These are phyloP conservation scores for Montipora cactus DNA, from an alignment of 64 coral and sea anemone genomes.

Conservation along the genomic window DNA sequence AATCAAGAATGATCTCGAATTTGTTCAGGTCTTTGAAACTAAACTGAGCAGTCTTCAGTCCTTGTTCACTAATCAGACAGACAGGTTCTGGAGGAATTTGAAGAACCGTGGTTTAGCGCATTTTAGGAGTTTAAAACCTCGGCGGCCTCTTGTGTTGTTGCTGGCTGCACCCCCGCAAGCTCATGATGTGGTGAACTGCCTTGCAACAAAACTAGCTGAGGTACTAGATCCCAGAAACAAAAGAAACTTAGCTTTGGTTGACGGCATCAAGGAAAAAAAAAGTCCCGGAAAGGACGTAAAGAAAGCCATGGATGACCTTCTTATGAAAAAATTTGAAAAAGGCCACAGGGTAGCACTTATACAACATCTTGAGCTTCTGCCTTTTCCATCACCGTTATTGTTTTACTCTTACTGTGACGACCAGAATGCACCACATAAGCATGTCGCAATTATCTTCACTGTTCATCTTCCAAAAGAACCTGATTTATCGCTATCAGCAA, in stretches of 20 bases:
- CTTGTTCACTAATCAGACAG: constrained; percentile 66
- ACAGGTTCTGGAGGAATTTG: constrained; percentile 65
- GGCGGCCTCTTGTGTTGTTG: constrained; percentile 78
- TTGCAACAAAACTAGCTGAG: constrained; percentile 75
- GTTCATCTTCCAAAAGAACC: constrained; percentile 77
- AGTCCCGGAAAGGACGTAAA: constrained; percentile 40
- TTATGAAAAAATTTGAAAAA: constrained; percentile 35
- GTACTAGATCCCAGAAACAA: constrained; percentile 34
- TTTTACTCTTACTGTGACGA: constrained; percentile 87
- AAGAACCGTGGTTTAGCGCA: constrained; percentile 64
- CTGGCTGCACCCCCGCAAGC: constrained; percentile 66
- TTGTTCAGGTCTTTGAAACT: constrained; percentile 42
- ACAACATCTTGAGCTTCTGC: constrained; percentile 72
- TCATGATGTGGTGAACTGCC: constrained; percentile 57
- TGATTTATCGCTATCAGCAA: constrained; percentile 42
- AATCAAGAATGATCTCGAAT: not conserved
- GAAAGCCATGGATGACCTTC: constrained; percentile 40
- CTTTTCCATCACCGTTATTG: constrained; percentile 73
- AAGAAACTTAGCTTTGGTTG: constrained; percentile 27
- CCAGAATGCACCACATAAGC: constrained; percentile 79
- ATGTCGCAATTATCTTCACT: constrained; percentile 78
- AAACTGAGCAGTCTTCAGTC: constrained; percentile 30
- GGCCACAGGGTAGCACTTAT: constrained; percentile 65
- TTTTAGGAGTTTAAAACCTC: constrained; percentile 16
- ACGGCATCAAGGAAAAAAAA: constrained; percentile 1